phyloP scores from a whole-genome alignment of 1,140 invertebrate genomes.

The Bombus picipes region DNA sequence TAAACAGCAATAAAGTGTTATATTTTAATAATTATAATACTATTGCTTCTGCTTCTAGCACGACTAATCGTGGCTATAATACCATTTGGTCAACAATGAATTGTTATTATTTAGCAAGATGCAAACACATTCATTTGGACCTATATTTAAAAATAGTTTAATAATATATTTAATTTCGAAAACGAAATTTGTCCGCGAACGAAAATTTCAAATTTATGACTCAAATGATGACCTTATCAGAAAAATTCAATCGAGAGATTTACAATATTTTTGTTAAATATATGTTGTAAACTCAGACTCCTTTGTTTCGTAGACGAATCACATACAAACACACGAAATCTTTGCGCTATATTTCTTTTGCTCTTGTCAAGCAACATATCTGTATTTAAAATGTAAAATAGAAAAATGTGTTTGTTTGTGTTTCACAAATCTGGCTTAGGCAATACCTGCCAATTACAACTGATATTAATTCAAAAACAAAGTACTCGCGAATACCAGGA shows the following conservation, averaged over 20 bases:
- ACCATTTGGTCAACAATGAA: conserved; percentile 39
- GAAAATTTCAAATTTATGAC: not conserved
- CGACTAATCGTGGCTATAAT: conserved; percentile 20
- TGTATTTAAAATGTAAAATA: not conserved
- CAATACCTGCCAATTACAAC: not conserved
- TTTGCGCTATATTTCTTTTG: not conserved
- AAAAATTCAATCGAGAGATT: not conserved
- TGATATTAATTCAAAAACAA: not conserved
- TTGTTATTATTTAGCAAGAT: conserved; percentile 15
- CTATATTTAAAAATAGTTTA: not conserved
- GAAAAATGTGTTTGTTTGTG: not conserved
- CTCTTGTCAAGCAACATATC: conserved; percentile 34
- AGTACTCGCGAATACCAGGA: not conserved
- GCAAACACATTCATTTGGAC: not conserved
- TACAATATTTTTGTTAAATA: not conserved
- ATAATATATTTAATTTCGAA: not conserved
- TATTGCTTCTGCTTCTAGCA: conserved; percentile 44
- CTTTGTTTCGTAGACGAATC: conserved; percentile 36
- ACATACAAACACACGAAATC: not conserved
- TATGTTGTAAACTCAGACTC: conserved; percentile 32
- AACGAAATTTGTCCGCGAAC: not conserved
- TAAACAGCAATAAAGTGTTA: conserved; percentile 55
- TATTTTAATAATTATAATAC: conserved; percentile 36
- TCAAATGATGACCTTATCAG: not conserved
- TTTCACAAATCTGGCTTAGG: not conserved